phyloP scores from a whole-genome alignment of 2,113 vertebrate species.

The Phoxinus phoxinus region DNA sequence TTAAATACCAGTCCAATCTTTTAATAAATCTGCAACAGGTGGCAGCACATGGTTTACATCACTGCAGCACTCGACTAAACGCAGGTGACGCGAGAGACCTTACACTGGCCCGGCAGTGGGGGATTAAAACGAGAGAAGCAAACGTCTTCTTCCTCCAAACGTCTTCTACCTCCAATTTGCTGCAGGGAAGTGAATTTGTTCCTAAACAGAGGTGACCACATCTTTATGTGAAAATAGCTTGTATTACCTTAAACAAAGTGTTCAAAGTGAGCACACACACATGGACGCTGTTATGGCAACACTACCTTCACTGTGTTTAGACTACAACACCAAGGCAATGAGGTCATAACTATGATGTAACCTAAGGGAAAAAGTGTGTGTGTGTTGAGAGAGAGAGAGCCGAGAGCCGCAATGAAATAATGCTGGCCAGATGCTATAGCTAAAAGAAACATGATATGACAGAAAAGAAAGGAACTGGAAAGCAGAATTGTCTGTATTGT shows the following conservation, averaged over 20 bases:
- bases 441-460: slow-evolving; percentile 56
- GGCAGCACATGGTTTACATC: slow-evolving; percentile 37
- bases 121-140: background rate
- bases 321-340: slow-evolving; percentile 62
- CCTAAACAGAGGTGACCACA: background rate
- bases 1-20: slow-evolving; percentile 34
- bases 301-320: slow-evolving; percentile 69
- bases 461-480: slow-evolving; percentile 41
- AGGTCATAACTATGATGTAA: slow-evolving; percentile 77
- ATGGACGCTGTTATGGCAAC: slow-evolving; percentile 76
- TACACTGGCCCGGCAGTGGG: slow-evolving; percentile 11
- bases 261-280: slow-evolving; percentile 27
- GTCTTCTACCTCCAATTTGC: background rate
- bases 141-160: background rate
- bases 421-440: slow-evolving; percentile 65
- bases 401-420: slow-evolving; percentile 54
- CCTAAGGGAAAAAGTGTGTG: slow-evolving; percentile 60
- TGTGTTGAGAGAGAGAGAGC: slow-evolving; percentile 50
- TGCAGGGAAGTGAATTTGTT: background rate
- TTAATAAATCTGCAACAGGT: slow-evolving; percentile 44
- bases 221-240: slow-evolving; percentile 16
- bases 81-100: background rate
- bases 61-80: slow-evolving; percentile 6
- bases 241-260: background rate
- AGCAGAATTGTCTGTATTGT: slow-evolving; percentile 44